Evolutionary conservation across 2,113 vertebrate species (phyloP).

Genomic region (Prinia subflava): DNA sequence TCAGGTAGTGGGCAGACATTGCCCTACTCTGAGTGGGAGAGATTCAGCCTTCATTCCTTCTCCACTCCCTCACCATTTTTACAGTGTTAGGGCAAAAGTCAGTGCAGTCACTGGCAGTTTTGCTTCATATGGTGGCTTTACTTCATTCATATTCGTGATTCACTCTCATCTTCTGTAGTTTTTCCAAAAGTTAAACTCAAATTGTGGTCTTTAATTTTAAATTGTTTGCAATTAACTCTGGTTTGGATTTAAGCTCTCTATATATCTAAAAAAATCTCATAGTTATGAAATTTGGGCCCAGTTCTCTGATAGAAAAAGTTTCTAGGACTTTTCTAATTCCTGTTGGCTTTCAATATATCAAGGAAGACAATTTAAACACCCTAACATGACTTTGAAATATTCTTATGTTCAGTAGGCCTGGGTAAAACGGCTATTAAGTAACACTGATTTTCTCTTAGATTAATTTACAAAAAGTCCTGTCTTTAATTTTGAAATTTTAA

Average conservation of each 20-base stretch:
- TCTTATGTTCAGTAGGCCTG: not conserved
- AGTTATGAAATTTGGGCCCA: not conserved
- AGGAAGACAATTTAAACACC: not conserved
- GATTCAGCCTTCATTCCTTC: not conserved
- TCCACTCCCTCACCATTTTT: not conserved
- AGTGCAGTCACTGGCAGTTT: not conserved
- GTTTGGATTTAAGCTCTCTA: not conserved
- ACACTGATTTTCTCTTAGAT: not conserved
- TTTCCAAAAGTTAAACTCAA: not conserved
- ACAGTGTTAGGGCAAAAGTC: not conserved
- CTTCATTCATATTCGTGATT: not conserved
- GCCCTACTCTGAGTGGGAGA: conserved; percentile 35
- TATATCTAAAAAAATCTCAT: not conserved
- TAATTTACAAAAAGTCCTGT: not conserved
- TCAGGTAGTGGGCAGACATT: not conserved
- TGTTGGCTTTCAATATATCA: not conserved
- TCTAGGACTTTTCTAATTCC: not conserved
- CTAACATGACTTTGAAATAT: not conserved
- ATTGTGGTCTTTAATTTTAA: not conserved
- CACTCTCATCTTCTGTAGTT: not conserved
- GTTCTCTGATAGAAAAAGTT: not conserved
- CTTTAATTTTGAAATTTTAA: not conserved
- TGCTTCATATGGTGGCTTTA: not conserved
- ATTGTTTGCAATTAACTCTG: not conserved
- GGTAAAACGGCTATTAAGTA: not conserved